phyloP scores from a whole-genome alignment of 2,888 invertebrate genomes.

The Mythimna pallens region DNA sequence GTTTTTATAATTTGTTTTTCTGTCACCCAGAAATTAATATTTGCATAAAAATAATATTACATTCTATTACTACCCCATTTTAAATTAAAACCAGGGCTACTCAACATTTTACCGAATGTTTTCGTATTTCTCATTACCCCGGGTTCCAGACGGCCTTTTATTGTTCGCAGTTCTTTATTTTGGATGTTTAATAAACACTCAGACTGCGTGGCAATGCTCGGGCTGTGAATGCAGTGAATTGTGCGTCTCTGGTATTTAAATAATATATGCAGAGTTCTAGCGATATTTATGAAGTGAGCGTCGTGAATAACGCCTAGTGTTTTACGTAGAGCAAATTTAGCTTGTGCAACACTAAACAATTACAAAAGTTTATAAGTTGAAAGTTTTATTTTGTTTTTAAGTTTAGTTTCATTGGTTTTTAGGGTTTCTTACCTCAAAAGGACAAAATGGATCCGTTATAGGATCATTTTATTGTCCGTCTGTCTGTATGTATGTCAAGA shows the following conservation, averaged over 20 bases:
- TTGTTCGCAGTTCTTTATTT: constrained; percentile 36
- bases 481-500: too few species aligned
- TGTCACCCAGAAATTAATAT: neutral
- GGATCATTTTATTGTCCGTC: too few species aligned
- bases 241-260: neutral
- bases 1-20: too few species aligned
- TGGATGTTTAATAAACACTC: constrained; percentile 12
- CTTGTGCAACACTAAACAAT: too few species aligned
- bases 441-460: too few species aligned
- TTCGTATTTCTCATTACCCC: constrained; percentile 31
- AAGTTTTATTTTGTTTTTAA: too few species aligned
- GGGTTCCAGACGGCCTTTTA: constrained; percentile 12
- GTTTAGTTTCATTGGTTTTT: too few species aligned
- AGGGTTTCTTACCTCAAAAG: too few species aligned
- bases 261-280: neutral
- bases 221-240: neutral
- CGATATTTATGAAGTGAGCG: too few species aligned
- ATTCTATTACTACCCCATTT: neutral
- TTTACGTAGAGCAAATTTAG: constrained; percentile 1
- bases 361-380: too few species aligned
- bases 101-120: constrained; percentile 9
- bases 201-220: neutral
- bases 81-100: neutral
- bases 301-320: neutral
- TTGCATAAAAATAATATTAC: neutral